Conservation (phyloP, 2,113 vertebrate species). For the Melanerpes formicivorus region DNA sequence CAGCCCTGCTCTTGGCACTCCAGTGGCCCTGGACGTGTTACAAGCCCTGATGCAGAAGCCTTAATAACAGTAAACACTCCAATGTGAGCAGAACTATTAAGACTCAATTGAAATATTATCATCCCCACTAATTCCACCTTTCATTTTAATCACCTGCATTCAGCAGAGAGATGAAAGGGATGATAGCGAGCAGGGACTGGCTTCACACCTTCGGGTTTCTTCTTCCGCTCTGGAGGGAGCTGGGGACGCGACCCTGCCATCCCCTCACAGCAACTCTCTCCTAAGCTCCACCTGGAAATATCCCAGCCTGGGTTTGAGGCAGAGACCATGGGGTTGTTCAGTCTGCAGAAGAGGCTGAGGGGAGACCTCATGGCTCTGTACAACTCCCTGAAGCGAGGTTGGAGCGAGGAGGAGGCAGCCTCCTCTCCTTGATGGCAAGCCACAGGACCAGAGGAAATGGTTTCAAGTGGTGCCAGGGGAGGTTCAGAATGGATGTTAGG, state of each 20-base stretch:
- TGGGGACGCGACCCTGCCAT: not conserved
- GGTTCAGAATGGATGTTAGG: too few species aligned
- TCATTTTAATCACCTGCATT: constrained; percentile 14
- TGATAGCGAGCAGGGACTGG: not conserved
- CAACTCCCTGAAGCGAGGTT: too few species aligned
- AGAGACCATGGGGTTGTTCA: too few species aligned
- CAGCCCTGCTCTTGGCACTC: not conserved
- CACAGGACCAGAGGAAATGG: too few species aligned
- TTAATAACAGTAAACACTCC: constrained; percentile 17
- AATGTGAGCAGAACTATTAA: not conserved
- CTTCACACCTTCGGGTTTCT: not conserved
- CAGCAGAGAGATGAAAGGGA: constrained; percentile 16
- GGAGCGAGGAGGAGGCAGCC: too few species aligned
- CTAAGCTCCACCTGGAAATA: not conserved
- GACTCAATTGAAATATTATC: not conserved
- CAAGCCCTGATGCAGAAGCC: not conserved
- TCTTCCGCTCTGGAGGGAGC: rapidly evolving
- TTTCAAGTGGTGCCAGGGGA: too few species aligned
- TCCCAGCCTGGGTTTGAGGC: not conserved
- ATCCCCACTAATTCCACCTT: constrained; percentile 22
- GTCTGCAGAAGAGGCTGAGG: too few species aligned
- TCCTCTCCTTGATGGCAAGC: too few species aligned
- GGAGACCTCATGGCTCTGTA: too few species aligned
- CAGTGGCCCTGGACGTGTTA: not conserved
- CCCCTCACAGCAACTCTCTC: not conserved